Evolutionary conservation across 2,797 vertebrate genomes (phyloP), one percentile per base, ranked within the genome.

Genomic region (Trematomus bernacchii): DNA sequence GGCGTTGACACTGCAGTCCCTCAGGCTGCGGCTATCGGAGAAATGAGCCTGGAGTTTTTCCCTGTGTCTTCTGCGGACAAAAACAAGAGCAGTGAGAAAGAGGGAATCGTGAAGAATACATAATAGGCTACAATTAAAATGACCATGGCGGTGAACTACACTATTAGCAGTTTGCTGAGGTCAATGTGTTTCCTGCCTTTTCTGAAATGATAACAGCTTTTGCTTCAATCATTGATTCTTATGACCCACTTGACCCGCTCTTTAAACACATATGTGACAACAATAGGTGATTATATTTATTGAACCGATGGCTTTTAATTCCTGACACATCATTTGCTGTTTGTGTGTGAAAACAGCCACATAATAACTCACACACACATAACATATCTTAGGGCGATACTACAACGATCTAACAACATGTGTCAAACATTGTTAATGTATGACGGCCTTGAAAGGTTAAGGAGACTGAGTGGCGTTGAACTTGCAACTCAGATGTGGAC

Each of bases 31-130:
- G 65, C 91, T 93, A 64, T 95, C 95, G 0, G 93, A 92, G 66
- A 95, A 93, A 84, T 96, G 94, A 76, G 93, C 88, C 83, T 93
- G 91, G 63, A 95, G 92, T 87, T 96, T 96, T 72, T 95, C 94
- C 37, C 94, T 76, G 59, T 93, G 94, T 77, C 80, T 85, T 82
- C 93, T 94, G 84, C 30, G 13, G 66, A 71, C 40, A 37, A 51
- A 43, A 62, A 37, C 18, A 67, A 19, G 57, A 18, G 47, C 44
- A 30, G 9, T 51, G 43, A 73, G 21, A 60, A 33, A 53, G n/a
- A 55, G 19, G 63, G 5, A 44, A 71, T 61, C 11, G 70, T 51
- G 57, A 43, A 2, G 11, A 59, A 46, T 16, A 66, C n/a, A 51
- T 40, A 46, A 19, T 19, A 64, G 13, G 19, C 30, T 44, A n/a